These are phyloP conservation scores for Uromys caudimaculatus DNA, from an alignment of 2,797 vertebrate species.

Conservation along the genomic window DNA sequence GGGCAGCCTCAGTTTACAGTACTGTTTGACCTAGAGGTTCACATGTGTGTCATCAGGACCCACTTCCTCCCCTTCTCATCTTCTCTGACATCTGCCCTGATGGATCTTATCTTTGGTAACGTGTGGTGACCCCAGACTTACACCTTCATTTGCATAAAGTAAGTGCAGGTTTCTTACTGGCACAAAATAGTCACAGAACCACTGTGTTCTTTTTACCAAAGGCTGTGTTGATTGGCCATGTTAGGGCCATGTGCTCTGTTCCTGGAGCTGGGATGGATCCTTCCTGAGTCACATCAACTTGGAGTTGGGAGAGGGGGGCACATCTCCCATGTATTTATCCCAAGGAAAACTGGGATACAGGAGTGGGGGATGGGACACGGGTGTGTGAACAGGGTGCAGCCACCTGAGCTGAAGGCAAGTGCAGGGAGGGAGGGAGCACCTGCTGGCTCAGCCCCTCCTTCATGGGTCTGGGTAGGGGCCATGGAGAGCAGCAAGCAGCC, in stretches of 20 bases:
- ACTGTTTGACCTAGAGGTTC: background rate
- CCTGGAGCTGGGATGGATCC: background rate
- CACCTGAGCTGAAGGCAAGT: background rate
- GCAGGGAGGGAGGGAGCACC: fast-evolving
- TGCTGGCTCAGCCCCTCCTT: background rate
- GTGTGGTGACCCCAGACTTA: background rate
- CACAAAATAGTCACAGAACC: background rate
- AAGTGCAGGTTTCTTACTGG: background rate
- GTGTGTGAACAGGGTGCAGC: background rate
- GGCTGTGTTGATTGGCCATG: background rate
- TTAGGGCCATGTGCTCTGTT: background rate
- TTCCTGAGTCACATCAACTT: background rate
- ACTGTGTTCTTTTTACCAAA: background rate
- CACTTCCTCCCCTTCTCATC: background rate
- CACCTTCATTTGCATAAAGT: background rate
- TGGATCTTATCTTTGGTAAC: background rate
- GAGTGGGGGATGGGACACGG: fast-evolving
- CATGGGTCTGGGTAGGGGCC: too few species aligned
- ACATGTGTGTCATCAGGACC: background rate
- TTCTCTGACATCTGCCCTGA: background rate
- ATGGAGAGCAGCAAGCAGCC: background rate
- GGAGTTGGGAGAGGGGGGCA: background rate
- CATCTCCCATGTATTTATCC: background rate
- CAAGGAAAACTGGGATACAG: background rate
- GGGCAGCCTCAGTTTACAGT: constrained; percentile 1